phyloP scores from a whole-genome alignment of 2,113 vertebrate species.

The Anhinga rufa region DNA sequence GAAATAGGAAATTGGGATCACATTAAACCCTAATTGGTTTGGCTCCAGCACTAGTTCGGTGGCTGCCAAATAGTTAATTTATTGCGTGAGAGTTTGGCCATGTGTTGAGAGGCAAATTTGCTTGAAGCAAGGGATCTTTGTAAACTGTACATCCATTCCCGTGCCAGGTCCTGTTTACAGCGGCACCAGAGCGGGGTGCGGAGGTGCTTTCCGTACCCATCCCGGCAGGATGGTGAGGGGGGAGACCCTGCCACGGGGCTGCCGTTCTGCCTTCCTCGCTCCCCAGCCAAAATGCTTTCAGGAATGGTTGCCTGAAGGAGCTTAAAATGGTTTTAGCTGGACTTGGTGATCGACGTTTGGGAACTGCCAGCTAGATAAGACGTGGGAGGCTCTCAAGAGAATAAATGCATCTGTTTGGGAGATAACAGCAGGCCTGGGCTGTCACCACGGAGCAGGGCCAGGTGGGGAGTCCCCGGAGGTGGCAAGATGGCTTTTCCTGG shows the following conservation, averaged over 20 bases:
- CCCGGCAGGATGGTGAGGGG: not conserved
- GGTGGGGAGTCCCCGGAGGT: not conserved
- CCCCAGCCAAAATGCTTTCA: not conserved
- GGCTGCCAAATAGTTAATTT: slow-evolving; percentile 70
- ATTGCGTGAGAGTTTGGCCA: slow-evolving; percentile 67
- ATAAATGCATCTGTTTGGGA: slow-evolving; percentile 30
- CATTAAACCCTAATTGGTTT: slow-evolving; percentile 71
- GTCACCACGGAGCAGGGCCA: not conserved
- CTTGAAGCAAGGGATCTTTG: slow-evolving; percentile 60
- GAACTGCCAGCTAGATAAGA: slow-evolving; percentile 6
- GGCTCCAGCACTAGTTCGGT: slow-evolving; percentile 44
- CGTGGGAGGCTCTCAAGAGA: slow-evolving; percentile 24
- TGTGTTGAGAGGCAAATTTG: slow-evolving; percentile 64
- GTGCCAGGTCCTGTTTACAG: slow-evolving; percentile 43
- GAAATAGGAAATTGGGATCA: slow-evolving; percentile 69
- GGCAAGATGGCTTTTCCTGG: not conserved
- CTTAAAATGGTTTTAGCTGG: not conserved
- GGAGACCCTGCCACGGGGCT: not conserved
- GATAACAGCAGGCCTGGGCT: slow-evolving; percentile 30
- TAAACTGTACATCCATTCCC: not conserved
- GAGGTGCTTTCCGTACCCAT: not conserved
- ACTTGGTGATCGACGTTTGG: not conserved
- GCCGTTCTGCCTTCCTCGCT: not conserved
- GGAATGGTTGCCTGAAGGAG: not conserved
- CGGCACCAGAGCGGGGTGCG: not conserved